Evolutionary conservation across 2,888 invertebrate species (phyloP).

Genomic region (Orthosia gothica): DNA sequence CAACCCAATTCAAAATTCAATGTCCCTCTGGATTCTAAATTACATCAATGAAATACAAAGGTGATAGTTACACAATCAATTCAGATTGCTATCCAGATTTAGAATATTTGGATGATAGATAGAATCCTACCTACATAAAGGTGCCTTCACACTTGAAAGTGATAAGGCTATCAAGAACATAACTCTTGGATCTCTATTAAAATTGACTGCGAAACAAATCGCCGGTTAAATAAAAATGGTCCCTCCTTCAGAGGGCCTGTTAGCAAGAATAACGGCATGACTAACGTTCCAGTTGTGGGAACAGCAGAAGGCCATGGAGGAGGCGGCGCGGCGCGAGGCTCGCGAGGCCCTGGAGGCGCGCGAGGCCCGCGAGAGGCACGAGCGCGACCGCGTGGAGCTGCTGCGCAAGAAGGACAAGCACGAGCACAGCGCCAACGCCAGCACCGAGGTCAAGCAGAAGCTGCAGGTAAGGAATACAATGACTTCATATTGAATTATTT

Average conservation of each 20-base stretch:
- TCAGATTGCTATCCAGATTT: constrained; percentile 6
- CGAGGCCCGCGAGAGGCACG: constrained; percentile 93
- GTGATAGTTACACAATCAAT: neutral
- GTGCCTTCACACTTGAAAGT: neutral
- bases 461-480: constrained; percentile 93
- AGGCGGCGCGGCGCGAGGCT: constrained; percentile 95
- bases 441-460: constrained; percentile 98
- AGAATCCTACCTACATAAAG: neutral
- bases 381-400: constrained; percentile 96
- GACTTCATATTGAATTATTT: too few species aligned
- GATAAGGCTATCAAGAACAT: neutral
- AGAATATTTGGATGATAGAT: neutral
- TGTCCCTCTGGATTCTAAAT: constrained; percentile 14
- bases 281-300: constrained; percentile 95
- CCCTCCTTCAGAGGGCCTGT: constrained; percentile 45
- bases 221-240: neutral
- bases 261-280: constrained; percentile 62
- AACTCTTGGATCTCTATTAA: constrained; percentile 6
- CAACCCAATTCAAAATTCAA: neutral
- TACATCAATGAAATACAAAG: neutral
- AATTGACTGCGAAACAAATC: neutral
- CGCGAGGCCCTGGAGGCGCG: constrained; percentile 92
- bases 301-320: constrained; percentile 96
- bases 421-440: constrained; percentile 99
- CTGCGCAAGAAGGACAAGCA: constrained; percentile 98